phyloP scores from a whole-genome alignment of 2,113 vertebrate genomes.

The Stictonetta naevosa region DNA sequence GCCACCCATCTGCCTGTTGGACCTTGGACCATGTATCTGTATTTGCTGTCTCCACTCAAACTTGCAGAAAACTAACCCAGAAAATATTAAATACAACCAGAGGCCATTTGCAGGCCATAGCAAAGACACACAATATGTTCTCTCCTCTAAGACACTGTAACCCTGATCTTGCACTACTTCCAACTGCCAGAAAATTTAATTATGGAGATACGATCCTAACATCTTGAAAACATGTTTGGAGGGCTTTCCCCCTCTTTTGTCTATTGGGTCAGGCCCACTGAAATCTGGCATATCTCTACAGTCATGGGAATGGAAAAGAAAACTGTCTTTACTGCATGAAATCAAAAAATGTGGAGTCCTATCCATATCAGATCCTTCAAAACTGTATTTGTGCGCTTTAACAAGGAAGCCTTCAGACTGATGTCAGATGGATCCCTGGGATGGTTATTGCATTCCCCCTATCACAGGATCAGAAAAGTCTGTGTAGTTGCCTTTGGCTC shows the following conservation, averaged over 20 bases:
- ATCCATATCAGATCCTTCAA: neutral
- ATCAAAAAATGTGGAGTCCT: neutral
- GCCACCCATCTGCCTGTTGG: neutral
- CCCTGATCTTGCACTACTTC: neutral
- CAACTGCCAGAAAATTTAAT: neutral
- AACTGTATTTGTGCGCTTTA: neutral
- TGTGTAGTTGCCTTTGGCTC: slow-evolving; percentile 64
- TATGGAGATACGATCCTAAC: neutral
- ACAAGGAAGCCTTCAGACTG: neutral
- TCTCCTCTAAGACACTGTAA: neutral
- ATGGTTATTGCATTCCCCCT: slow-evolving; percentile 4
- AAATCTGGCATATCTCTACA: neutral
- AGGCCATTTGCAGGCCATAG: neutral
- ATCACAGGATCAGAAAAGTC: neutral
- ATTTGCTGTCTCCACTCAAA: neutral
- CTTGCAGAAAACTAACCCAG: neutral
- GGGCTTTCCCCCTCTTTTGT: neutral
- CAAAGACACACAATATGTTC: neutral
- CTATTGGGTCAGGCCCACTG: neutral
- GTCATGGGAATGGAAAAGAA: neutral
- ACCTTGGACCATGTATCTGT: neutral
- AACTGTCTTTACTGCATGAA: neutral
- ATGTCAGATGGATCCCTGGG: neutral
- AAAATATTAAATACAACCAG: neutral
- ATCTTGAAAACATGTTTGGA: neutral